phyloP scores from a whole-genome alignment of 2,113 vertebrate species.

The Apodemus sylvaticus region DNA sequence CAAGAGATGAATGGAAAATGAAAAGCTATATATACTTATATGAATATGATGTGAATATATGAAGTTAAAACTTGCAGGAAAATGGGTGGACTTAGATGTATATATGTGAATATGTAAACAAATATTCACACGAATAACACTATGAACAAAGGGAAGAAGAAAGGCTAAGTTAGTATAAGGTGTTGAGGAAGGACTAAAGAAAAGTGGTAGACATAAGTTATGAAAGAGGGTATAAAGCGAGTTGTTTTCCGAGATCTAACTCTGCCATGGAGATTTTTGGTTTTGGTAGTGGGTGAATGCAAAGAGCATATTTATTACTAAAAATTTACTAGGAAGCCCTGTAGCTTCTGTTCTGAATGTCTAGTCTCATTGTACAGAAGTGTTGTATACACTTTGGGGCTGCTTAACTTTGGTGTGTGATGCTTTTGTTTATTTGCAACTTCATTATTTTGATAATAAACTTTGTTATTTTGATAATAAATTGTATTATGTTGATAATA shows the following conservation, averaged over 20 bases:
- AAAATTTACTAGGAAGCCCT: neutral
- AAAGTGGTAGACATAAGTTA: neutral
- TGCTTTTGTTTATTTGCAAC: neutral
- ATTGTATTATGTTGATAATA: too few species aligned
- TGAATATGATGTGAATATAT: neutral
- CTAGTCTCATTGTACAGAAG: neutral
- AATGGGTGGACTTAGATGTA: neutral
- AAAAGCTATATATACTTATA: neutral
- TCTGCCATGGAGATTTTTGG: neutral
- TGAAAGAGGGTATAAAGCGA: neutral
- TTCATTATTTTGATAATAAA: too few species aligned
- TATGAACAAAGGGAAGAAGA: neutral
- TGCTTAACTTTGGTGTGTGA: neutral
- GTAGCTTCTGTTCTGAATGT: neutral
- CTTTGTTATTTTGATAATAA: neutral
- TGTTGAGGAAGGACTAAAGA: neutral
- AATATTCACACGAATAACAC: neutral
- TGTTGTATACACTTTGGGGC: neutral
- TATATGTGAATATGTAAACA: neutral
- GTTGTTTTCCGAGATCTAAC: neutral
- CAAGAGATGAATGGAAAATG: too few species aligned
- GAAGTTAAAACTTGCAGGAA: neutral
- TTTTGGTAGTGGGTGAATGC: neutral
- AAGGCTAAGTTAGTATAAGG: neutral
- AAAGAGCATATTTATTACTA: neutral